Evolutionary conservation across 2,888 invertebrate genomes (phyloP).

Genomic region (Caenorhabditis becei): DNA sequence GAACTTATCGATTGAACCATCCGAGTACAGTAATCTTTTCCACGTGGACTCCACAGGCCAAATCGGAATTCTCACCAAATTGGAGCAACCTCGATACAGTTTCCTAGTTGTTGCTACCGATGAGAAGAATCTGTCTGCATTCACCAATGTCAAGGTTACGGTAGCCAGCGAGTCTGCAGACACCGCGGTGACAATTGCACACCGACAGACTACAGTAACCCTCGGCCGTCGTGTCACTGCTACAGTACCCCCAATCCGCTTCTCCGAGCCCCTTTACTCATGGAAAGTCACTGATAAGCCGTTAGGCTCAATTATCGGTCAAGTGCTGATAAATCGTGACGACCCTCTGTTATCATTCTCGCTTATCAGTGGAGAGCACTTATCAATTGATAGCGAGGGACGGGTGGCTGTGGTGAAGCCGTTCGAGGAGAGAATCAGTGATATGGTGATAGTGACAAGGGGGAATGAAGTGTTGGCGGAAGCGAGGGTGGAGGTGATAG

Average conservation of each 20-base stretch:
- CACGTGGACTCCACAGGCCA: slow-evolving; percentile 65
- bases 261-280: slow-evolving; percentile 39
- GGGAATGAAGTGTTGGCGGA: slow-evolving; percentile 52
- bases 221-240: too few relatives aligned
- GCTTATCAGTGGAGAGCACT: slow-evolving; percentile 39
- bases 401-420: slow-evolving; percentile 49
- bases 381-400: slow-evolving; percentile 59
- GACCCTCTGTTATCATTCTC: slow-evolving; percentile 22
- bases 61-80: slow-evolving; percentile 17
- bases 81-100: slow-evolving; percentile 62
- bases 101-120: slow-evolving; percentile 71
- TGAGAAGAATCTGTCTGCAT: slow-evolving; percentile 44
- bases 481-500: slow-evolving; percentile 52
- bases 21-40: slow-evolving; percentile 74
- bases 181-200: background rate
- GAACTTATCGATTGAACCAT: slow-evolving; percentile 68
- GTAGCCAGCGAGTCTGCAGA: slow-evolving; percentile 5
- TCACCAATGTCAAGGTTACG: slow-evolving; percentile 63
- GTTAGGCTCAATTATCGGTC: slow-evolving; percentile 62
- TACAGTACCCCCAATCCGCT: slow-evolving; percentile 7
- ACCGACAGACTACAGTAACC: background rate
- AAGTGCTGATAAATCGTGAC: slow-evolving; percentile 16
- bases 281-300: slow-evolving; percentile 42
- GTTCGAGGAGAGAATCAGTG: slow-evolving; percentile 51
- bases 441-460: slow-evolving; percentile 58